Base-by-base conservation (phyloP, 1,140 invertebrate genomes). In the Portunus trituberculatus region DNA sequence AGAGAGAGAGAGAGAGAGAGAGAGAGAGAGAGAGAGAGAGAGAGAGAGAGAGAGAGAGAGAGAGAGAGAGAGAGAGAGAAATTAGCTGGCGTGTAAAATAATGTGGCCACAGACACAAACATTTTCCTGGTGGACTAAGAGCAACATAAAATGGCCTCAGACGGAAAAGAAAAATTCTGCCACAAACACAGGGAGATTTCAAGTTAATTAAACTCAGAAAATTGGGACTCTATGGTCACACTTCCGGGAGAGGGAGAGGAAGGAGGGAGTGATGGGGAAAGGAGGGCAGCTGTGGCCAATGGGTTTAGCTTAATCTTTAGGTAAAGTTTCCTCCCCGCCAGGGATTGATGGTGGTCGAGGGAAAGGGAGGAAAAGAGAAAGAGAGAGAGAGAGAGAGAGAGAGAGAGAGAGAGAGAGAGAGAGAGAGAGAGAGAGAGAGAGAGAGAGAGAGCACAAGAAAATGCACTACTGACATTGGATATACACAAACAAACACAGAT, bases 401-500 rank as follows among this genome's bases (percentile, higher is more conserved):
- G 10, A 88, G 8, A 31, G 84, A 31, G 12, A 31, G 4, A 87
- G 28, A 29, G 28, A 87, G 28, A 87, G 25, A 8, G 83, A 84
- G 25, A 1, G 31, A 8, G 10, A 32, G 31, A 32, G 10, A 88
- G 31, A 31, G 10, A 88, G 8, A 32, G 83, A 84, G 4, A 28
- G n/a, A 84, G 6, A 84, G 0, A 84, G 28, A n/a, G 1, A 25
- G 28, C 10, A 1, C n/a, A 84, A n/a, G 4, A 84, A 29, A 59
- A 59, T 12, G 52, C 8, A 59, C 52, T 39, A 6, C 1, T 39
- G 39, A 1, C 16, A 59, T 59, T 59, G 16, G 8, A 84, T 48
- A 90, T 48, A 46, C 39, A 90, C 39, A 90, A 39, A 76, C 76
- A 92, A 12, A 92, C 76, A 92, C 76, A 92, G 39, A 92, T 32